Conservation (phyloP, 1,140 invertebrate genomes). For the Drosophila arawakana region DNA sequence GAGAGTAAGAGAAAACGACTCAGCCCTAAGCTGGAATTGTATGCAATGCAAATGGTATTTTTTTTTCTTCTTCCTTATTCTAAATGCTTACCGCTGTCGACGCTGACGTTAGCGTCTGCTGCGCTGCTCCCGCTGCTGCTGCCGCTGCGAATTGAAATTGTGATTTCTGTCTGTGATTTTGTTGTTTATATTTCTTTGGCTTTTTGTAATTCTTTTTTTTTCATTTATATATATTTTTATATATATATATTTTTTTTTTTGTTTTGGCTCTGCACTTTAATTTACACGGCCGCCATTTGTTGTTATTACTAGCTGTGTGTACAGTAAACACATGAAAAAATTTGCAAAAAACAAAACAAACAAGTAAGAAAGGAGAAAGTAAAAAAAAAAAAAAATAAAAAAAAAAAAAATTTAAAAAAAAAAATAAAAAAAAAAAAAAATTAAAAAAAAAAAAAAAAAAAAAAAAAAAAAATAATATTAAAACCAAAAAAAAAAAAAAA, state of each 20-base stretch:
- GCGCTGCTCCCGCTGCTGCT: constrained; percentile 5
- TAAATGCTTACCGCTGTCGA: constrained; percentile 44
- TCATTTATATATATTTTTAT: constrained; percentile 9
- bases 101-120: constrained; percentile 15
- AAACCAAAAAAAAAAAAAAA: no score
- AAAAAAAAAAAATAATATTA: no score
- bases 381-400: no score
- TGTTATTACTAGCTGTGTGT: constrained; percentile 30
- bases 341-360: constrained; percentile 32
- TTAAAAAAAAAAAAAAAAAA: no score
- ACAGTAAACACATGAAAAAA: constrained; percentile 60
- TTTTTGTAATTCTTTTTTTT: constrained; percentile 15
- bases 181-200: constrained; percentile 17
- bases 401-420: no score
- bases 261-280: constrained; percentile 13
- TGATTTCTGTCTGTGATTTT: constrained; percentile 45
- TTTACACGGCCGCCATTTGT: constrained; percentile 19
- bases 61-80: constrained; percentile 13
- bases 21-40: constrained; percentile 27
- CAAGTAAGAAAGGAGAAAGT: no score
- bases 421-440: no score
- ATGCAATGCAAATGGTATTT: constrained; percentile 30
- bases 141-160: constrained; percentile 11
- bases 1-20: constrained; percentile 2
- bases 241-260: constrained; percentile 21